Base-by-base conservation (phyloP, 2,113 vertebrate species). In the Pteruthius melanotis region DNA sequence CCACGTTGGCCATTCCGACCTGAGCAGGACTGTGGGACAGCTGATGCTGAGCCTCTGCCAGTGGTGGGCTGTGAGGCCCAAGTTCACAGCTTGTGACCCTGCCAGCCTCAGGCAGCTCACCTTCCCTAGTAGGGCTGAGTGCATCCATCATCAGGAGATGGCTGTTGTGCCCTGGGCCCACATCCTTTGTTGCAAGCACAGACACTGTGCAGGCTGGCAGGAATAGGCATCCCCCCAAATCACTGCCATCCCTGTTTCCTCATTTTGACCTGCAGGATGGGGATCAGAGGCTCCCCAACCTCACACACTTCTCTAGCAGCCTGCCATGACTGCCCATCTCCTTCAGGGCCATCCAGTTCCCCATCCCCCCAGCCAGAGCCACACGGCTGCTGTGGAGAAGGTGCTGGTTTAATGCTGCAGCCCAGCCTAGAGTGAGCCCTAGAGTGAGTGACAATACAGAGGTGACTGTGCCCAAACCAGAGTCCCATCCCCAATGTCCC, bases 381-480 rank as follows among this genome's bases (percentile, higher is more conserved):
- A 94, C 86, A 54, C 47, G 17, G 93, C 86, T 75, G 80, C 89
- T 83, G 77, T 1, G 2, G 42, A 95, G 28, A 95, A 86, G 47
- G 60, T 50, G 59, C 68, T 83, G 64, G 68, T 97, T 97, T 97
- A 97, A 97, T 97, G 79, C 75, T 69, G 68, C 79, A 86, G 65
- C 30, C 60, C 85, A 77, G 22, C 31, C 80, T 74, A 26, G 27
- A 66, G 68, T 2, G 0, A 90, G 50, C 64, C 30, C 42, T 59
- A n/a, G n/a, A n/a, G n/a, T n/a, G n/a, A n/a, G 23, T 45, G 76
- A 93, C 70, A 91, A 85, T 66, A 65, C 1, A 1, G 31, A 19
- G 35, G 35, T 23, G 33, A 77, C 68, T 27, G 9, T 66, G 45
- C 76, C 79, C 85, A 83, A 83, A 91, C 37, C 15, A 1, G 61